Percentiles rank a stretch among this genome's conserved stretches.
phyloP scores from a whole-genome alignment of 1,140 invertebrate species.

The Artemia franciscana region DNA sequence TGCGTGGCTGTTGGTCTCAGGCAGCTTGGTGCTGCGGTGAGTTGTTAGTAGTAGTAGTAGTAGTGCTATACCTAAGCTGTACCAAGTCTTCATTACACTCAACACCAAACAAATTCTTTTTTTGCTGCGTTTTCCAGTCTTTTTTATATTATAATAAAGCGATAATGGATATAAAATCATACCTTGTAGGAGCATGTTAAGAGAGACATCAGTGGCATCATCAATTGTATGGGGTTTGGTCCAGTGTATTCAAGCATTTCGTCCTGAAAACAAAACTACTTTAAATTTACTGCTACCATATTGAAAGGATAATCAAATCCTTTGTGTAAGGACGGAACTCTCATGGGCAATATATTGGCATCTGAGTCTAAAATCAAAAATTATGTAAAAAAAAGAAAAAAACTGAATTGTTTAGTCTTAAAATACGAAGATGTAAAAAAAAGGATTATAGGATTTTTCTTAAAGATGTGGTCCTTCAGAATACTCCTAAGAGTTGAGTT shows the following conservation, averaged over 20 bases:
- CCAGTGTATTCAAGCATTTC: conserved; percentile 24
- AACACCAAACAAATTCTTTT: neutral
- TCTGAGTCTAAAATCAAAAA: neutral
- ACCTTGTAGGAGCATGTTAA: conserved; percentile 53
- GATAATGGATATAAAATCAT: conserved; percentile 10
- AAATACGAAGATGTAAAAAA: neutral
- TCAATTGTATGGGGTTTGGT: conserved; percentile 43
- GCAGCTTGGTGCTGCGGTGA: neutral
- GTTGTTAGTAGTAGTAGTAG: neutral
- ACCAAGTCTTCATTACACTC: neutral
- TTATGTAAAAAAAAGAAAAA: neutral
- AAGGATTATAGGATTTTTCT: neutral
- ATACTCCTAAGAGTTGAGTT: too few species aligned
- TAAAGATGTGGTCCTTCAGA: too few species aligned
- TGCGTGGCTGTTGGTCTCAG: neutral
- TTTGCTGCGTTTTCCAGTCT: neutral
- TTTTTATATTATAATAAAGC: neutral
- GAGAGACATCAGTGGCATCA: conserved; percentile 46
- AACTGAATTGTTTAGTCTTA: neutral
- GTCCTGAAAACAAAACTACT: conserved; percentile 16
- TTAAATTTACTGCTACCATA: too few species aligned
- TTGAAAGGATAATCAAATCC: neutral
- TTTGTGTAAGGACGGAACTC: neutral
- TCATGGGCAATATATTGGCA: neutral
- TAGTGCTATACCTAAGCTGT: neutral